Evolutionary conservation across 2,113 vertebrate genomes (phyloP).

Genomic region (Canis aureus): DNA sequence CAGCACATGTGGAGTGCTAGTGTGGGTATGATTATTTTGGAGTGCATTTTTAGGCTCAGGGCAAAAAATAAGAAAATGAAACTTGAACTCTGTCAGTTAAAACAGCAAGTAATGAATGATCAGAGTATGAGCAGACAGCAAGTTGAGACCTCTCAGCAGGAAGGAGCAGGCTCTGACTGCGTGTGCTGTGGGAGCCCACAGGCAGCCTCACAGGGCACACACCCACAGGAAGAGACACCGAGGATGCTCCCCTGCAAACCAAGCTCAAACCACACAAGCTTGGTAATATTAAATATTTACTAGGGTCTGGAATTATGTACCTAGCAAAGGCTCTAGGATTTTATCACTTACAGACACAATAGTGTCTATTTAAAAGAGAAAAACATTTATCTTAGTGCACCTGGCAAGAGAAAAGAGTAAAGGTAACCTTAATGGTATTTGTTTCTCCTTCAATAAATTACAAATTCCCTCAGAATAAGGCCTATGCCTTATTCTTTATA

Average conservation of each 20-base stretch:
- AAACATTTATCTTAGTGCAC: not conserved
- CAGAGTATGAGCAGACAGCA: not conserved
- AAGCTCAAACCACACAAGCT: not conserved
- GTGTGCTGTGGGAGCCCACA: not conserved
- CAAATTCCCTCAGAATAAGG: not conserved
- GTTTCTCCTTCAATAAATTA: not conserved
- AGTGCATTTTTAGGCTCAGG: not conserved
- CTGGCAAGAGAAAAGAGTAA: not conserved
- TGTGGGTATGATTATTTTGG: not conserved
- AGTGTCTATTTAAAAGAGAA: not conserved
- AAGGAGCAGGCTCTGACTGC: no score
- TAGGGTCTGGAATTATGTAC: not conserved
- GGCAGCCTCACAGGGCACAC: not conserved
- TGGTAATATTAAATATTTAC: not conserved
- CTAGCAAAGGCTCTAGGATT: not conserved
- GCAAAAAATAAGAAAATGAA: not conserved
- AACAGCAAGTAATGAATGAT: not conserved
- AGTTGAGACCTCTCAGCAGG: not conserved
- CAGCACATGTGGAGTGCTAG: not conserved
- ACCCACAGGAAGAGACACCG: not conserved
- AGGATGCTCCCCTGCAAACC: not conserved
- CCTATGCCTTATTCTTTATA: not conserved
- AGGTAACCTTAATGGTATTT: not conserved
- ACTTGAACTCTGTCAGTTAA: not conserved
- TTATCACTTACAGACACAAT: not conserved